phyloP scores from a whole-genome alignment of 2,797 vertebrate genomes.

The Nyctalus aviator region DNA sequence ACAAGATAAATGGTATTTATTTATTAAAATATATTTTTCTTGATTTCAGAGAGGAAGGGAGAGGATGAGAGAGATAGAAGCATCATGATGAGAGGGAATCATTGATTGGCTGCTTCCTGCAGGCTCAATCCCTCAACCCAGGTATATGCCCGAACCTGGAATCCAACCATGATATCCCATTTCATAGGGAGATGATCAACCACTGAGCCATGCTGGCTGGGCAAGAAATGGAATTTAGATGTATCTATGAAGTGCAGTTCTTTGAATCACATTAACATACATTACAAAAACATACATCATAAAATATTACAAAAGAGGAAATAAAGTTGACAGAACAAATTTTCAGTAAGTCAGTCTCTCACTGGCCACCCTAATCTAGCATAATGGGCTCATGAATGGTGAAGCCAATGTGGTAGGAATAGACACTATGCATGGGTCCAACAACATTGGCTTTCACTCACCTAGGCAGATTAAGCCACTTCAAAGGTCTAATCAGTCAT shows the following conservation, averaged over 20 bases:
- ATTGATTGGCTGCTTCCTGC: no score
- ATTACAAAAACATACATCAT: background rate
- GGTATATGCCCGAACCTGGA: no score
- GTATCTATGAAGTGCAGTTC: background rate
- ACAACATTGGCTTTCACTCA: background rate
- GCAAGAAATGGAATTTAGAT: no score
- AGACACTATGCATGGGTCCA: background rate
- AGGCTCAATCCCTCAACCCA: no score
- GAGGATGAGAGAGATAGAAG: no score
- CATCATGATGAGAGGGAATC: no score
- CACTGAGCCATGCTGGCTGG: no score
- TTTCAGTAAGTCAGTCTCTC: background rate
- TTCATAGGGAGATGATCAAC: no score
- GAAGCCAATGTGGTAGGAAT: background rate
- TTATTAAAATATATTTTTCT: no score
- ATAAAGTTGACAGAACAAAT: background rate
- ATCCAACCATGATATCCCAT: no score
- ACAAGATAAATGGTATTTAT: background rate
- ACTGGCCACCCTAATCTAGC: background rate
- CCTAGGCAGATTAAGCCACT: background rate
- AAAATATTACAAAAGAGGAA: background rate
- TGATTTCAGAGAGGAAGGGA: no score
- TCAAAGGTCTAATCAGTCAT: background rate
- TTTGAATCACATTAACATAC: background rate
- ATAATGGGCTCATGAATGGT: background rate